Conservation (phyloP, 2,888 invertebrate genomes). For the Ceriagrion tenellum region DNA sequence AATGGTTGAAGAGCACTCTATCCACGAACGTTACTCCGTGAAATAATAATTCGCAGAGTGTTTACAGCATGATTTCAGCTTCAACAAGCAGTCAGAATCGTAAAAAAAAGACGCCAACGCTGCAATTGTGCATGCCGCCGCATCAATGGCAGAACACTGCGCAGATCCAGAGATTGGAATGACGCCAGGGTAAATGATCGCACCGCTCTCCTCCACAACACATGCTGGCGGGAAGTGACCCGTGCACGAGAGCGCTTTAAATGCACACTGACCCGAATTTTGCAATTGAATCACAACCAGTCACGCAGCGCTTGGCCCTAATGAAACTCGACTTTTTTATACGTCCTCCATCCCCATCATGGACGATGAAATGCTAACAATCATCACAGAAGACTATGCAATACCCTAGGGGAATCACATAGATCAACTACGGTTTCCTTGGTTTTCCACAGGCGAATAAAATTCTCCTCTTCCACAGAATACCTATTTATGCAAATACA, state of each 20-base stretch:
- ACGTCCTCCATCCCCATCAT: background rate
- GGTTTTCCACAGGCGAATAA: too few species aligned
- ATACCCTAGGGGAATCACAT: too few species aligned
- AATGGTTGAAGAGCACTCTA: background rate
- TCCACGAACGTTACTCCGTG: background rate
- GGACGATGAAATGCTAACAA: background rate
- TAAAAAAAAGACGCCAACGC: background rate
- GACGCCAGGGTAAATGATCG: background rate
- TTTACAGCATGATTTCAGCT: background rate
- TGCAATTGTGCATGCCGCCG: background rate
- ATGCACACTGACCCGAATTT: background rate
- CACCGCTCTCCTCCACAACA: background rate
- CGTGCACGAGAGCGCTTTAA: background rate
- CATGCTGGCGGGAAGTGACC: background rate
- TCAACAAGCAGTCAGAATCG: background rate
- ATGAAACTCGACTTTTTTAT: background rate
- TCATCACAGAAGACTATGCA: background rate
- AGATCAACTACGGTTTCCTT: too few species aligned
- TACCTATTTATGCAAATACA: too few species aligned
- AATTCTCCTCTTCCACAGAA: too few species aligned
- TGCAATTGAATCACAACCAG: background rate
- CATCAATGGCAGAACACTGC: background rate
- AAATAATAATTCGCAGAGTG: background rate
- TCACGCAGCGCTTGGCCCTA: background rate
- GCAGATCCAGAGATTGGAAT: background rate